Base-by-base conservation (phyloP, 2,888 invertebrate genomes). In the Cataglyphis altisquamis region DNA sequence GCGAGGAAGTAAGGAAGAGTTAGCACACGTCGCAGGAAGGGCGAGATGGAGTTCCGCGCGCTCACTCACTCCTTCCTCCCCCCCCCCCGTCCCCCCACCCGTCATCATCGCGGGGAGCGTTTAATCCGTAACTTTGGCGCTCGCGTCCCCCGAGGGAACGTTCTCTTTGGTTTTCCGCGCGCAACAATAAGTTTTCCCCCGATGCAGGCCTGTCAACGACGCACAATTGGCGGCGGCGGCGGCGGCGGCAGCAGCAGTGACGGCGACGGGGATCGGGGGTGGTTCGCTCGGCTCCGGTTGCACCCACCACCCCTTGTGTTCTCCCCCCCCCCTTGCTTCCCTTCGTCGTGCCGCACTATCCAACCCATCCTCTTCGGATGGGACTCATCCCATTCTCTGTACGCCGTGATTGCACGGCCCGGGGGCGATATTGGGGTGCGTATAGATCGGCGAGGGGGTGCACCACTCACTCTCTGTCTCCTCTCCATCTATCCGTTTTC, bases 321-420 rank as follows among this genome's bases (percentile, higher is more conserved):
- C 67, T 1, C 25, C 55, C 83, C 86, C 89, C 21, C 67, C 55
- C 83, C 86, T 89, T 81, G 81, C 75, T 74, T 78, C 41, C 57
- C 70, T 52, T 78, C 70, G 52, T 83, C 45, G 64, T 78, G 68
- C 80, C 81, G 63, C 85, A 83, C 82, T 81, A 66, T 85, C 72
- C 74, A 67, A 41, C 82, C 66, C 80, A 62, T 80, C 66, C 82
- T 39, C 85, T 85, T 82, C 84, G 82, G 84, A 88, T 87, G 84
- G 90, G 90, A 91, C 92, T 92, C 93, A 91, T 93, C 93, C 93
- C 92, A 92, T 93, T 92, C 93, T 91, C 90, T 92, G 93, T 92
- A 92, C 88, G 92, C 91, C 91, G 92, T 94, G 94, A 94, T 94
- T 94, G 94, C 93, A 91, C 91, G 91, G 92, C 93, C 93, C 91